phyloP scores from a whole-genome alignment of 2,113 vertebrate species.

The Guaruba guarouba region DNA sequence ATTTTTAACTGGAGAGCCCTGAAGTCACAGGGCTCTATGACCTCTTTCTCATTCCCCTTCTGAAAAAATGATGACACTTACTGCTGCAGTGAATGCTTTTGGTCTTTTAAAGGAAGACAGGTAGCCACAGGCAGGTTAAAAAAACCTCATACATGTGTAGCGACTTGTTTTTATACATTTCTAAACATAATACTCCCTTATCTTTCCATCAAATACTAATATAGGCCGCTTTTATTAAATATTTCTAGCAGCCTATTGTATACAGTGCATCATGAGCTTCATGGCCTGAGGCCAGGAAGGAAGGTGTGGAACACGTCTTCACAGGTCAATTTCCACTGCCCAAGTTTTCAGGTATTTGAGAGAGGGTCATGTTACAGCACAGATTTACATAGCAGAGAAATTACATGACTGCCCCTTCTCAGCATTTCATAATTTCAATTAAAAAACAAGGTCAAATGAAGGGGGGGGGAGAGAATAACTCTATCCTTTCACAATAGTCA shows the following conservation, averaged over 20 bases:
- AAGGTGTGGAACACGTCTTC: slow-evolving; percentile 60
- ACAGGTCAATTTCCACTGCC: slow-evolving; percentile 73
- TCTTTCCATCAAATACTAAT: neutral
- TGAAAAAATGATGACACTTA: neutral
- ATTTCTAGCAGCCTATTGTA: neutral
- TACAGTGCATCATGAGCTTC: neutral
- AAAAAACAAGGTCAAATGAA: slow-evolving; percentile 35
- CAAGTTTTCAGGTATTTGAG: slow-evolving; percentile 67
- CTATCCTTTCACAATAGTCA: neutral
- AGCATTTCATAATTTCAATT: slow-evolving; percentile 50
- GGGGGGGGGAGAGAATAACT: neutral
- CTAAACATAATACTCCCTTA: neutral
- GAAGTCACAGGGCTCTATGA: neutral
- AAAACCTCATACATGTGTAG: neutral
- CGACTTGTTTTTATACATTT: neutral
- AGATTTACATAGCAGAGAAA: slow-evolving; percentile 59
- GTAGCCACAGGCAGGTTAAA: neutral
- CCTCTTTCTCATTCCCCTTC: neutral
- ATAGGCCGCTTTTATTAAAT: neutral
- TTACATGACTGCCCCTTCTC: slow-evolving; percentile 27
- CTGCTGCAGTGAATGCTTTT: neutral
- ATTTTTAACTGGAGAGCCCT: neutral
- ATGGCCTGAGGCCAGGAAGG: slow-evolving; percentile 62
- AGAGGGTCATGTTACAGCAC: slow-evolving; percentile 48
- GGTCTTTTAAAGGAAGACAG: neutral